phyloP scores from a whole-genome alignment of 2,888 invertebrate genomes.

The Beris chalybata region DNA sequence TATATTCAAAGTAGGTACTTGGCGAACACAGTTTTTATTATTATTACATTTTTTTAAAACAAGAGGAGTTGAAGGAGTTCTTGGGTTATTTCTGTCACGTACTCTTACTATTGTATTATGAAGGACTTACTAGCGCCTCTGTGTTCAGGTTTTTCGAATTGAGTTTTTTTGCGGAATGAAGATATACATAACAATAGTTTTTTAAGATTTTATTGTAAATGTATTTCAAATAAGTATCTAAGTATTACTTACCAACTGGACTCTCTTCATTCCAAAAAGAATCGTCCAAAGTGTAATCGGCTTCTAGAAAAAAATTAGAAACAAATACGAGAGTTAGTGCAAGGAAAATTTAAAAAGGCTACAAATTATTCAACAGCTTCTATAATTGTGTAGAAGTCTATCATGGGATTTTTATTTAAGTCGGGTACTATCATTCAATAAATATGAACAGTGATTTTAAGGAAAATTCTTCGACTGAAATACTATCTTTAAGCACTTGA shows the following conservation, averaged over 20 bases:
- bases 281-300: conserved; percentile 90
- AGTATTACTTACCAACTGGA: conserved; percentile 76
- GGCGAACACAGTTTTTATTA: conserved; percentile 12
- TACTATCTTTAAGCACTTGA: no score
- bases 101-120: conserved; percentile 35
- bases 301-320: conserved; percentile 69
- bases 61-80: conserved; percentile 37
- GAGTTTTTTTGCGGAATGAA: conserved; percentile 12
- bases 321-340: no score
- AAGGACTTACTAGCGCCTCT: conserved; percentile 24
- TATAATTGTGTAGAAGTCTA: no score
- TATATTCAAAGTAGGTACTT: conserved; percentile 8
- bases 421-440: no score
- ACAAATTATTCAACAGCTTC: no score
- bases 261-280: conserved; percentile 92
- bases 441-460: no score
- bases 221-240: no score
- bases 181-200: conserved; percentile 17
- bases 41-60: conserved; percentile 20
- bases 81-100: conserved; percentile 38
- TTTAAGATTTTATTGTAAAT: neutral
- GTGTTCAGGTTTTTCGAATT: conserved; percentile 17
- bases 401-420: no score
- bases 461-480: no score
- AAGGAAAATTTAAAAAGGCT: no score